These are phyloP conservation scores for Chromis chromis DNA, from an alignment of 2,797 vertebrate genomes.

Conservation along the genomic window DNA sequence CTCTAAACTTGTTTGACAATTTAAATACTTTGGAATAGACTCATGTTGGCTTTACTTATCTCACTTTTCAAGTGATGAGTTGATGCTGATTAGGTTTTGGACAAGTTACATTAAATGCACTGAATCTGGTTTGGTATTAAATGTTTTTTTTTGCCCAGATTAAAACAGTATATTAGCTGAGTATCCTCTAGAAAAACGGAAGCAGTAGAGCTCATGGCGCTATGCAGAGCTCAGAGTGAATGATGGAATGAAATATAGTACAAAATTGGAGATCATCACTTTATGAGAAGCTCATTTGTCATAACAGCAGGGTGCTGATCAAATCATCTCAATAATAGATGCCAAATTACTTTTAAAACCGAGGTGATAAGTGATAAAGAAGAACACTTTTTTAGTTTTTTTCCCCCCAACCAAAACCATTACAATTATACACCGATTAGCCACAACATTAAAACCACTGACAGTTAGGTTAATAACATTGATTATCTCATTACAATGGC, in stretches of 20 bases:
- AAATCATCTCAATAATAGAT: conserved; percentile 39
- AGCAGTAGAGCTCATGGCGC: conserved; percentile 2
- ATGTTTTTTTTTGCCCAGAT: neutral
- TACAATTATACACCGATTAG: neutral
- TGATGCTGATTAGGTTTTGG: conserved; percentile 43
- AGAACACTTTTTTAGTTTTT: neutral
- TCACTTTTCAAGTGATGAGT: conserved; percentile 28
- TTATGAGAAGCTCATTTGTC: conserved; percentile 49
- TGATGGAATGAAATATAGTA: conserved; percentile 35
- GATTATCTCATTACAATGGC: no score
- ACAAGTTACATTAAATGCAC: conserved; percentile 45
- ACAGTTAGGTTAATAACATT: no score
- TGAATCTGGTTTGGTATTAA: conserved; percentile 34
- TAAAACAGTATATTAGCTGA: conserved; percentile 3
- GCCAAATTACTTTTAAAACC: conserved; percentile 44
- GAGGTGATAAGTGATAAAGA: conserved; percentile 15
- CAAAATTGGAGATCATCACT: conserved; percentile 41
- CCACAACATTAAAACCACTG: no score
- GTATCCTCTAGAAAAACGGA: conserved; percentile 20
- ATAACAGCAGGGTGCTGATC: conserved; percentile 50
- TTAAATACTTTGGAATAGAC: conserved; percentile 41
- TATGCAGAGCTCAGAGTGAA: conserved; percentile 16
- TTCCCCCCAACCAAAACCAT: neutral
- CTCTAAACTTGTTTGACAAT: conserved; percentile 47
- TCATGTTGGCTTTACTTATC: conserved; percentile 38